Percentiles rank a stretch among this genome's conserved stretches.
These are phyloP conservation scores for Acanthopleura granulata DNA, from an alignment of 2,888 invertebrate genomes.

Conservation along the genomic window DNA sequence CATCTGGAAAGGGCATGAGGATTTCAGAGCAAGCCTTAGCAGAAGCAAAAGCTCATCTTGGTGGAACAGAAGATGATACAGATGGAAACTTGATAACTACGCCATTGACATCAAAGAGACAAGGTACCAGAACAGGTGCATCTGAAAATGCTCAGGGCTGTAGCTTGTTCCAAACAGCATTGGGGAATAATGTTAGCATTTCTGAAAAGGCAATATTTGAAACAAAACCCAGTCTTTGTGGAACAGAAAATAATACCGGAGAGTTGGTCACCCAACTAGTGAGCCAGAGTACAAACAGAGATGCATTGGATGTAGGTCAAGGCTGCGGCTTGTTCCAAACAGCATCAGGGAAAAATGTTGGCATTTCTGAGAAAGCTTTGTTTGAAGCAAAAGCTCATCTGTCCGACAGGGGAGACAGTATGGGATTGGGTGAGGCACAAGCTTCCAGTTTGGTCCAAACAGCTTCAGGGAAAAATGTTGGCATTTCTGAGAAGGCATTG, in stretches of 20 bases:
- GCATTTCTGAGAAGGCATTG: constrained; percentile 35
- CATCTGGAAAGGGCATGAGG: constrained; percentile 28
- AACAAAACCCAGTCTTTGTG: constrained; percentile 4
- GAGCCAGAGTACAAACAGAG: background rate
- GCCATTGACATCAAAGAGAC: too few species aligned
- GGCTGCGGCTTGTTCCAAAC: constrained; percentile 30
- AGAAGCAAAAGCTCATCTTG: constrained; percentile 17
- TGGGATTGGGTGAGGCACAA: too few species aligned
- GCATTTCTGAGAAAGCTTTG: constrained; percentile 29
- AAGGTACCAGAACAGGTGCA: background rate
- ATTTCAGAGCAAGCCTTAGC: constrained; percentile 27
- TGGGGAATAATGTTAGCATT: constrained; percentile 33
- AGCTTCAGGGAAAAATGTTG: constrained; percentile 42
- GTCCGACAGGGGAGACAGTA: background rate
- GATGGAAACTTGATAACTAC: background rate
- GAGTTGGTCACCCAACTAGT: too few species aligned
- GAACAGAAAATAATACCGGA: too few species aligned
- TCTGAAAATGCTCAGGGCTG: background rate
- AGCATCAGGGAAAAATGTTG: constrained; percentile 38
- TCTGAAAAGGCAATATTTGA: constrained; percentile 25
- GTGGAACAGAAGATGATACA: background rate
- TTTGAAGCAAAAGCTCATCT: constrained; percentile 15
- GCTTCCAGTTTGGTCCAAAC: constrained; percentile 34
- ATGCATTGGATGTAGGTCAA: background rate
- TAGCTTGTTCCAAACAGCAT: constrained; percentile 38